Evolutionary conservation across 2,113 vertebrate genomes (phyloP), one percentile per base, ranked within the genome.

Genomic region (Lagopus muta): DNA sequence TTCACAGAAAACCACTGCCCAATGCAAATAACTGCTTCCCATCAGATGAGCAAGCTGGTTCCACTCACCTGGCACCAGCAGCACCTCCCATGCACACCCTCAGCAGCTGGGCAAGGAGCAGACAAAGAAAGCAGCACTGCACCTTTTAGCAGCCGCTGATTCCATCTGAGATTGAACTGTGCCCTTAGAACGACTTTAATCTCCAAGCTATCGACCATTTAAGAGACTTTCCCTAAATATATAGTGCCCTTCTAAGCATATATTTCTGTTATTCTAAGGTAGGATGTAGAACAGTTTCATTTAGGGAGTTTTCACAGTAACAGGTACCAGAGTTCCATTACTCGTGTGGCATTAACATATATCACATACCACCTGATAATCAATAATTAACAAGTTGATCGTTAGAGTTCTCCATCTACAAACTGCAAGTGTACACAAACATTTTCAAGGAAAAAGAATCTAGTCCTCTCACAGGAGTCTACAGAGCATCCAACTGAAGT

Each of bases 1-100:
- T 3, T 22, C 36, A 12, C 1, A 80, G 69, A 15, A 38, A 6
- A 64, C n/a, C 43, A 45, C 50, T 3, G 10, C 25, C 77, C 47
- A 40, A 47, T 34, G 28, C 21, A 52, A 62, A 18, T 5, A 25
- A 6, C 1, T 45, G 70, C 21, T 65, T 61, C 19, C 45, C 36
- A 11, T 0, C 67, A 27, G 28, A 20, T 11, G 3, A 32, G 45
- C 25, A 28, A 20, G 30, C 30, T 4, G 2, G 32, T 9, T 54
- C 38, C 40, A 11, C 48, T 32, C 25, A 15, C 50, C 32, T 1
- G 38, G 20, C 2, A 4, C 30, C 25, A 34, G 48, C 54, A 1
- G 0, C 67, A 11, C 8, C 2, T 3, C 55, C 58, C 0, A 30
- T 0, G 55, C 47, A 82, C 4, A 3, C n/a, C 21, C 42, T 1